Base-by-base conservation (phyloP, 1,140 invertebrate species). In the Latrodectus geometricus region DNA sequence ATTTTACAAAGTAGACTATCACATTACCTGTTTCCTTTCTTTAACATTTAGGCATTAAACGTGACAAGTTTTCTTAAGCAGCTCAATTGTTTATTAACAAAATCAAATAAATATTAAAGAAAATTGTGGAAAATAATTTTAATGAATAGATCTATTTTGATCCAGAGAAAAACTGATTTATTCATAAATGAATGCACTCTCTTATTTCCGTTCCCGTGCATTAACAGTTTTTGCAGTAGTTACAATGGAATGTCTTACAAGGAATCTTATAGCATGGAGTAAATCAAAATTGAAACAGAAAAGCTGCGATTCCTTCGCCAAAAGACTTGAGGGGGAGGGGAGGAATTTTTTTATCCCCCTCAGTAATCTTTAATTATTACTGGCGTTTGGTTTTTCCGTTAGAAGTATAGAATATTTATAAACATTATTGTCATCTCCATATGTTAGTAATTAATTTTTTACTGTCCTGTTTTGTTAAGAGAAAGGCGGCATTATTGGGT, bases 371-470 rank as follows among this genome's bases (percentile, higher is more conserved):
- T 86, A 69, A 86, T 78, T 86, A 78, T 77, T 86, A 61, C 50
- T 4, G n/a, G 75, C 48, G 49, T 86, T 49, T 76, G 21, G 8
- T 49, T 72, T 50, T 77, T 20, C 70, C 17, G 12, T 15, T 52
- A 23, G 23, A 23, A 52, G 49, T 76, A 69, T 66, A 17, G 73
- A 80, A 85, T 85, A 86, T 86, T 86, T 86, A 72, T 86, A 86
- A 86, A 78, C 83, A 86, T 77, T 86, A 86, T 86, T 86, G 75
- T 86, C 74, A 74, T 86, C 65, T 86, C 66, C 65, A 86, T 48
- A 74, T 84, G 82, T 86, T 78, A 70, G 65, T 86, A 86, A 86
- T 86, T 86, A 86, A 86, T 86, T 86, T 86, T 86, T 86, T 86
- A 20, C 23, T 74, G 50, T 17, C 50, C n/a, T 70, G 75, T 86